Evolutionary conservation across 2,113 vertebrate species (phyloP), one percentile per base, ranked within the genome.

Genomic region (Amphiprion ocellaris): DNA sequence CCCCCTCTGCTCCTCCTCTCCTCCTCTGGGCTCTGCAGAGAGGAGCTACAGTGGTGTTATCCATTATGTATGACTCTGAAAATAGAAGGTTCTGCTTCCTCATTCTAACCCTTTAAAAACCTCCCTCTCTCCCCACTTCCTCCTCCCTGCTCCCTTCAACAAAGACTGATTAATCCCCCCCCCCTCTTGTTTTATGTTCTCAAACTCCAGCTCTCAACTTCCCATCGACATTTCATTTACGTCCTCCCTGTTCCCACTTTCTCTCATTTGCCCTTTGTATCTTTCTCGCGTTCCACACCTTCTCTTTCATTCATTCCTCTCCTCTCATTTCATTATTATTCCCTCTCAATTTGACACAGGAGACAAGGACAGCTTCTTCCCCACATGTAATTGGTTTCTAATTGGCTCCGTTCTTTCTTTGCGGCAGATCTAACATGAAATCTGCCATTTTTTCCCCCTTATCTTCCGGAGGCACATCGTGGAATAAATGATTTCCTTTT

Each of bases 1-100:
- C 54, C 68, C 77, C 65, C 55, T 47, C 66, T 66, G 50, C 69
- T 39, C 53, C 70, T 72, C 52, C 65, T 69, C 75, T 80, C 71
- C 61, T 87, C 76, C 80, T 84, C 87, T 90, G 83, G 80, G 79
- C 86, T 89, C 56, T 78, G 84, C 79, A 81, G 79, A 90, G 77
- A 87, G 83, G 85, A 91, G 89, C 85, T 93, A 90, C 92, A 92
- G 83, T 85, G 74, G 76, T 68, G 73, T 83, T 88, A 94, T 95
- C 83, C 81, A 95, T 95, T 94, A 95, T 94, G 93, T 82, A 95
- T 94, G 91, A 92, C 79, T 87, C 93, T 94, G 87, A 91, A 94
- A 94, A 95, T 94, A 93, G 92, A 93, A 88, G 78, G 78, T 90
- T 90, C 84, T 87, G 87, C 87, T 93, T 92, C 83, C 84, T 92